Evolutionary conservation across 1,140 invertebrate species (phyloP).

Genomic region (Dolichoris vasculosae): DNA sequence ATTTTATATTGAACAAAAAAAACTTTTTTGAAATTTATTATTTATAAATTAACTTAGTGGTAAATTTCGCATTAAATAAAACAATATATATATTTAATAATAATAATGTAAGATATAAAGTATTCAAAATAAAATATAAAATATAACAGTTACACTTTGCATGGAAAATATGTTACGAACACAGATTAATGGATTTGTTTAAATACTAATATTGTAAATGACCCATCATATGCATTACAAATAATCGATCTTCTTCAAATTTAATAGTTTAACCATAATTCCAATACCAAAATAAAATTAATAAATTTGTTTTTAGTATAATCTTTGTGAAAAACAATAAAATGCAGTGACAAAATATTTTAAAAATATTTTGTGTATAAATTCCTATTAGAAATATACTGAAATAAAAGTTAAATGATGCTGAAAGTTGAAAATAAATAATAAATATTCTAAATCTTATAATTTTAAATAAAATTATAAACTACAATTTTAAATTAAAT

Average conservation of each 20-base stretch:
- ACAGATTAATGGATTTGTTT: slow-evolving; percentile 4
- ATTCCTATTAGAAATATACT: too few relatives aligned
- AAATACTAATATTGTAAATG: slow-evolving; percentile 2
- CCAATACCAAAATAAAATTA: background rate
- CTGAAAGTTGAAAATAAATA: too few relatives aligned
- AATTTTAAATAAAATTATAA: too few relatives aligned
- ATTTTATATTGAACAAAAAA: too few relatives aligned
- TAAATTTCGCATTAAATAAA: background rate
- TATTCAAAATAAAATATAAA: too few relatives aligned
- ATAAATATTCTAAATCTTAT: too few relatives aligned
- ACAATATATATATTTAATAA: background rate
- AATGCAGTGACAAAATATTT: background rate
- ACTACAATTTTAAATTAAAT: too few relatives aligned
- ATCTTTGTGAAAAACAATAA: background rate
- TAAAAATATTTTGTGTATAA: too few relatives aligned
- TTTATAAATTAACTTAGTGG: too few relatives aligned
- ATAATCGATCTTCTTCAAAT: slow-evolving; percentile 2
- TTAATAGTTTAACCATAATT: background rate
- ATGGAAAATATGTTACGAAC: background rate
- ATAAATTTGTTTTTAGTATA: background rate
- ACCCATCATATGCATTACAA: slow-evolving; percentile 9
- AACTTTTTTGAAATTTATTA: too few relatives aligned
- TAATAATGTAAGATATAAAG: background rate
- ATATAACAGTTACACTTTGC: background rate
- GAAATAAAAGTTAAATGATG: too few relatives aligned